Evolutionary conservation across 2,888 invertebrate genomes (phyloP).

Genomic region (Mycalesis mineus): DNA sequence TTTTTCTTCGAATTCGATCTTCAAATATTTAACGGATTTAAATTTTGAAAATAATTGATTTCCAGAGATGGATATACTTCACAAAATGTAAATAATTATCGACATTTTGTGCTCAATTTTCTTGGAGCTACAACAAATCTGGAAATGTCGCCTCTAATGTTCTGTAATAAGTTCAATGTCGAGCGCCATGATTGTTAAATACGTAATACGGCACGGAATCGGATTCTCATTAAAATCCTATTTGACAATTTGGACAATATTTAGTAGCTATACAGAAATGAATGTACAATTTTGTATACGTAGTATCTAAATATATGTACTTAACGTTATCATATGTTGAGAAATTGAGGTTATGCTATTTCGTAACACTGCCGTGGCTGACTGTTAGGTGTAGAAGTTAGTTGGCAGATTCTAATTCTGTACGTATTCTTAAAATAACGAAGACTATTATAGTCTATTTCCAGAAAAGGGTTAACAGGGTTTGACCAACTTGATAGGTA

Average conservation of each 20-base stretch:
- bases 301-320: neutral
- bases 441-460: neutral
- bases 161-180: slow-evolving; percentile 37
- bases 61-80: slow-evolving; percentile 26
- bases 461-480: too few relatives aligned
- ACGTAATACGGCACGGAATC: slow-evolving; percentile 29
- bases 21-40: slow-evolving; percentile 73
- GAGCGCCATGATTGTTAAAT: slow-evolving; percentile 34
- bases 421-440: neutral
- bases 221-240: neutral
- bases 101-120: neutral
- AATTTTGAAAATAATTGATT: slow-evolving; percentile 47
- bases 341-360: neutral
- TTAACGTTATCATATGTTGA: neutral
- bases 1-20: slow-evolving; percentile 74
- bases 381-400: neutral
- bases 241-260: neutral
- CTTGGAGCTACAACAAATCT: neutral
- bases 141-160: neutral
- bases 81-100: slow-evolving; percentile 8
- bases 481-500: too few relatives aligned
- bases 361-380: neutral
- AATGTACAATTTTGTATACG: neutral
- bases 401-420: neutral
- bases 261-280: neutral